phyloP scores from a whole-genome alignment of 2,888 invertebrate species.

The Didymodactylos carnosus region DNA sequence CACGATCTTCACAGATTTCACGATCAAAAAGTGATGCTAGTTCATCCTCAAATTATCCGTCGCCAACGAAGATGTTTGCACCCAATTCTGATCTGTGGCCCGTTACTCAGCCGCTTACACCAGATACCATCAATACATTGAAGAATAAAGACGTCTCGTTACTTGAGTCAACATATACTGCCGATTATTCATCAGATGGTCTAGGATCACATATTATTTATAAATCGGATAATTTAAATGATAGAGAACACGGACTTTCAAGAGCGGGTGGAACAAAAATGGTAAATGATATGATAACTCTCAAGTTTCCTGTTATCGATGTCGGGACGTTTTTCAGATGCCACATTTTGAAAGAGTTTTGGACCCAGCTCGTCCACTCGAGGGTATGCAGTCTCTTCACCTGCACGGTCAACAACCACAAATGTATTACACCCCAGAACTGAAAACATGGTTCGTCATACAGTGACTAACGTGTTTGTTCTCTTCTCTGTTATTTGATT shows the following conservation, averaged over 20 bases:
- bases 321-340: too few relatives aligned
- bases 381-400: not conserved
- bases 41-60: not conserved
- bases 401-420: not conserved
- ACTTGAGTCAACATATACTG: not conserved
- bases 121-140: not conserved
- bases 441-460: too few relatives aligned
- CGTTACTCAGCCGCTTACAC: too few relatives aligned
- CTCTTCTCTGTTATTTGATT: not conserved
- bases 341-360: not conserved
- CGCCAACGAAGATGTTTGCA: not conserved
- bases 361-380: not conserved
- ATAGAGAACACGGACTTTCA: too few relatives aligned
- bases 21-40: not conserved
- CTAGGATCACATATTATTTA: not conserved
- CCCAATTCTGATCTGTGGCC: not conserved
- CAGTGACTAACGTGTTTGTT: too few relatives aligned
- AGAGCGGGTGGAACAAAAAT: too few relatives aligned
- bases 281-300: too few relatives aligned
- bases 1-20: too few relatives aligned
- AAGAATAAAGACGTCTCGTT: not conserved
- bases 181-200: not conserved
- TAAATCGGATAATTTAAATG: too few relatives aligned
- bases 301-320: too few relatives aligned
- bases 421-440: not conserved